Evolutionary conservation across 2,888 invertebrate species (phyloP).

Genomic region (Auanema sp.): DNA sequence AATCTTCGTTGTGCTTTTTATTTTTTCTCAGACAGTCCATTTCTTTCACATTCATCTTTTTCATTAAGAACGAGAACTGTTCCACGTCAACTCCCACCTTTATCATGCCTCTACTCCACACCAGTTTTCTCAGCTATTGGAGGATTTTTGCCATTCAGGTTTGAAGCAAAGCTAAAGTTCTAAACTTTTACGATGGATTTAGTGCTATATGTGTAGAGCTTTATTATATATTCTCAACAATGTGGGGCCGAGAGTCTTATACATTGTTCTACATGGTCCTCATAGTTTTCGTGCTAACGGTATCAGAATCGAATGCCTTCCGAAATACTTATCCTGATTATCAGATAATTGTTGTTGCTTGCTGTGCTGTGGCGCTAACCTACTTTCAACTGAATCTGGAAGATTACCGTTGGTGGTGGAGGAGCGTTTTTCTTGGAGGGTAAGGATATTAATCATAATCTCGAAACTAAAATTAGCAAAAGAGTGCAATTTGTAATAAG

Average conservation of each 20-base stretch:
- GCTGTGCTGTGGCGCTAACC: constrained; percentile 68
- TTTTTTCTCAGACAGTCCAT: too few relatives aligned
- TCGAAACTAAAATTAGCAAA: too few relatives aligned
- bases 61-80: constrained; percentile 67
- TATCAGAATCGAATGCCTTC: constrained; percentile 1
- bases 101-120: constrained; percentile 67
- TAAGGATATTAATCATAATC: constrained; percentile 50
- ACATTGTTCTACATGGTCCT: constrained; percentile 69
- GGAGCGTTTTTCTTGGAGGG: constrained; percentile 69
- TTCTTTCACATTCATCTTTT: neutral
- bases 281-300: constrained; percentile 67
- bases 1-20: too few relatives aligned
- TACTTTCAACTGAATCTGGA: constrained; percentile 69
- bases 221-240: constrained; percentile 69
- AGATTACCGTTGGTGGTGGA: constrained; percentile 70
- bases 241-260: constrained; percentile 70
- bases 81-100: constrained; percentile 67
- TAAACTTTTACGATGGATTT: constrained; percentile 25
- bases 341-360: constrained; percentile 67
- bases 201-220: constrained; percentile 69
- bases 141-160: constrained; percentile 70
- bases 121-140: constrained; percentile 68
- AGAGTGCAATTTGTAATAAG: too few relatives aligned
- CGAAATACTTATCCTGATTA: too few relatives aligned
- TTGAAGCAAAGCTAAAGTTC: constrained; percentile 5